Evolutionary conservation across 2,797 vertebrate species (phyloP).

Genomic region (Ctenopoma kingsleyae): DNA sequence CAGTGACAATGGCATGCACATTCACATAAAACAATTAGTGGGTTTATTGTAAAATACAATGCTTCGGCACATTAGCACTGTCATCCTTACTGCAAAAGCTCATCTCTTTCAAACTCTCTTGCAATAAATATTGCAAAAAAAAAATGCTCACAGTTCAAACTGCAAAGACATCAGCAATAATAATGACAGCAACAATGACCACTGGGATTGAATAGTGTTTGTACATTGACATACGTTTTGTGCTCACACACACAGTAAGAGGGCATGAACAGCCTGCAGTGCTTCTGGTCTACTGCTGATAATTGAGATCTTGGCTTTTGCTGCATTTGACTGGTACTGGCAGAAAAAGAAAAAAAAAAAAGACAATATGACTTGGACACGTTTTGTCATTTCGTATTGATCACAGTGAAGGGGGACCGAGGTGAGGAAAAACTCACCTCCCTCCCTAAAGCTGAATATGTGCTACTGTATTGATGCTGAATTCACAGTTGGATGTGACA

Average conservation of each 20-base stretch:
- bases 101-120: neutral
- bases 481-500: conserved; percentile 61
- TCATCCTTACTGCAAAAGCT: neutral
- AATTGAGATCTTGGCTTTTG: conserved; percentile 38
- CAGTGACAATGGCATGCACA: conserved; percentile 40
- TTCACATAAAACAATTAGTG: conserved; percentile 39
- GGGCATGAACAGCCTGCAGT: conserved; percentile 34
- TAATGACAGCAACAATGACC: conserved; percentile 4
- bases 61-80: conserved; percentile 1
- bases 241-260: conserved; percentile 27
- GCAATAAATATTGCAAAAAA: neutral
- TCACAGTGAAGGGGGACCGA: conserved; percentile 17
- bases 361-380: conserved; percentile 45
- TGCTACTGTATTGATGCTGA: conserved; percentile 52
- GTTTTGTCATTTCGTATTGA: conserved; percentile 61
- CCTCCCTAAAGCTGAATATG: conserved; percentile 35
- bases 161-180: conserved; percentile 8
- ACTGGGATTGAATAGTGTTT: conserved; percentile 20
- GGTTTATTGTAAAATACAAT: conserved; percentile 29
- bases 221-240: conserved; percentile 18
- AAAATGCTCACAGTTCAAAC: conserved; percentile 3
- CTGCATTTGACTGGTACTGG: conserved; percentile 18
- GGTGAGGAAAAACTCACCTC: conserved; percentile 39
- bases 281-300: conserved; percentile 44
- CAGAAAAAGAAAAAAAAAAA: conserved; percentile 4